Conservation (phyloP, 2,888 invertebrate genomes). For the Petrolisthes manimaculis region DNA sequence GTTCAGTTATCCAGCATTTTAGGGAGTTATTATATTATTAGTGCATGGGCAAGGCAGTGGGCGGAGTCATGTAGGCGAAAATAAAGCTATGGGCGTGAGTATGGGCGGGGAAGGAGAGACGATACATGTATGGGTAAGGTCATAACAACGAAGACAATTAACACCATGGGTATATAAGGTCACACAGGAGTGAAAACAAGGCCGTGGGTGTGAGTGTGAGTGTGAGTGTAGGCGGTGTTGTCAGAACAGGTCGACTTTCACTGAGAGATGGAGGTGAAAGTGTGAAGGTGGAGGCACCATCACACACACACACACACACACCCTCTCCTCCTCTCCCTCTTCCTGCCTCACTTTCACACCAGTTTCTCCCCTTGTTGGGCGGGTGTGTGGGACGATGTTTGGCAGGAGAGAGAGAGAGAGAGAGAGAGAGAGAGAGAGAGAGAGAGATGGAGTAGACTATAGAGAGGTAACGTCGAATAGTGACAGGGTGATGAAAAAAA, state of each 20-base stretch:
- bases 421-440: not conserved
- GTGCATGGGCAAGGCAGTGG: not conserved
- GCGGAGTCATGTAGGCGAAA: not conserved
- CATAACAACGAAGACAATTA: not conserved
- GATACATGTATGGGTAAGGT: not conserved
- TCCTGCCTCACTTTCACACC: not conserved
- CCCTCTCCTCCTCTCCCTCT: too few relatives aligned
- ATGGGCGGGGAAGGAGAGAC: not conserved
- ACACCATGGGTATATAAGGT: not conserved
- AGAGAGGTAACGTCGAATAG: too few relatives aligned
- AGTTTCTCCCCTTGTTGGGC: conserved; percentile 24
- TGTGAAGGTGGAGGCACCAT: not conserved
- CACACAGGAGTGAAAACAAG: not conserved
- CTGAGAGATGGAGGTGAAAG: not conserved
- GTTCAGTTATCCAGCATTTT: not conserved
- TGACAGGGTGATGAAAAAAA: not conserved
- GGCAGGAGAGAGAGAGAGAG: conserved; percentile 11
- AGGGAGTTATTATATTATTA: not conserved
- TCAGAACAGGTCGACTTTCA: not conserved
- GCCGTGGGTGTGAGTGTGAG: not conserved
- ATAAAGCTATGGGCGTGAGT: not conserved
- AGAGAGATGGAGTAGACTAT: too few relatives aligned
- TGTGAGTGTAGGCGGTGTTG: not conserved
- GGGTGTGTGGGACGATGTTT: not conserved
- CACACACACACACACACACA: not conserved